phyloP scores from a whole-genome alignment of 2,113 vertebrate genomes.

The Ondatra zibethicus region DNA sequence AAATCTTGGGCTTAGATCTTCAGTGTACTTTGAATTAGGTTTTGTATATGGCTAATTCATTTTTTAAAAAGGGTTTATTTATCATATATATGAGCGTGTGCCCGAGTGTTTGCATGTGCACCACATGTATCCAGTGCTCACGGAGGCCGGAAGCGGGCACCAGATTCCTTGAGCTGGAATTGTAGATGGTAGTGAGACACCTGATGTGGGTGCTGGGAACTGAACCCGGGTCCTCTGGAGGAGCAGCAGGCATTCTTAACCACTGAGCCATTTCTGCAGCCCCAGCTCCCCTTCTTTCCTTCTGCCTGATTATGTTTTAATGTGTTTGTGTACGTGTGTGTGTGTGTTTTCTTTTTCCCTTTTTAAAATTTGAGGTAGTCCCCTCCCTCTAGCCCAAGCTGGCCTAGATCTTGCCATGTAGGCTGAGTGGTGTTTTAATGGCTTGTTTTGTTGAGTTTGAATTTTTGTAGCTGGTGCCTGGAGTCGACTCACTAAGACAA shows the following conservation, averaged over 20 bases:
- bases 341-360: neutral
- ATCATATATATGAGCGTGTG: neutral
- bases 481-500: neutral
- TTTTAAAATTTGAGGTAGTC: neutral
- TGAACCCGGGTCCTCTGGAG: neutral
- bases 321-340: neutral
- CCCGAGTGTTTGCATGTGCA: neutral
- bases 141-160: neutral
- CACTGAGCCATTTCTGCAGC: neutral
- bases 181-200: neutral
- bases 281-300: neutral
- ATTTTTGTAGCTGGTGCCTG: neutral
- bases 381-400: neutral
- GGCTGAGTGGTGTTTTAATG: no score
- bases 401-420: neutral
- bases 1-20: neutral
- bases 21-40: neutral
- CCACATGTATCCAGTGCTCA: neutral
- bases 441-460: neutral
- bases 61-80: neutral
- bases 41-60: neutral
- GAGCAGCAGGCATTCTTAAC: neutral
- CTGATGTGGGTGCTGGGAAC: neutral
- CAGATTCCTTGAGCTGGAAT: neutral
- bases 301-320: neutral